Percentiles rank a stretch among this genome's conserved stretches.
Conservation (phyloP, 2,797 vertebrate species). For the Moxostoma hubbsi region DNA sequence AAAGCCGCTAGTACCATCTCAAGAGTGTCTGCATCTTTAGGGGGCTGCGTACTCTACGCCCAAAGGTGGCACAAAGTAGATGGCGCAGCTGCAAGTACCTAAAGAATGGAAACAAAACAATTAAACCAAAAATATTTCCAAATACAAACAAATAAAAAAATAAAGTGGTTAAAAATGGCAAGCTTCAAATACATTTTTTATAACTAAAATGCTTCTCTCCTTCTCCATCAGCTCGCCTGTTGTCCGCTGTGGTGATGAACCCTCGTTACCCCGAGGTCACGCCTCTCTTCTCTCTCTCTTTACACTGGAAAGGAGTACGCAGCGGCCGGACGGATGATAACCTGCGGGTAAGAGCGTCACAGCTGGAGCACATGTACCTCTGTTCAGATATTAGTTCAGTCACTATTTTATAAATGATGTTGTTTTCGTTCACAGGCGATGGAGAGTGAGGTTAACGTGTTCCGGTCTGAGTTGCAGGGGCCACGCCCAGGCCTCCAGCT, state of each 20-base stretch:
- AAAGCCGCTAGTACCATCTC: no score
- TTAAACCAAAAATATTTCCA: no score
- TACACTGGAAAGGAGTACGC: slow-evolving; percentile 95
- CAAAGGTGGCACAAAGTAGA: no score
- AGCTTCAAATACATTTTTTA: no score
- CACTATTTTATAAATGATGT: background rate
- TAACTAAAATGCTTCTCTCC: no score
- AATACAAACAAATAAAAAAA: no score
- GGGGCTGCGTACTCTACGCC: no score
- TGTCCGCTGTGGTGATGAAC: slow-evolving; percentile 87
- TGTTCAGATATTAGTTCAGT: background rate
- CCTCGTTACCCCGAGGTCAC: slow-evolving; percentile 90
- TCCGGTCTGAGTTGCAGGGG: slow-evolving; percentile 89
- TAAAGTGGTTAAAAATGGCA: no score
- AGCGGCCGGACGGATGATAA: slow-evolving; percentile 90
- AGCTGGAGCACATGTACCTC: background rate
- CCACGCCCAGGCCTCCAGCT: slow-evolving; percentile 92
- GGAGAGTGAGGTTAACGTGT: slow-evolving; percentile 94
- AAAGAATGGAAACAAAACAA: no score
- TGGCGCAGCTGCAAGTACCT: no score
- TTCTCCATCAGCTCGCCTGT: slow-evolving; percentile 84
- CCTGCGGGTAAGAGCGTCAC: slow-evolving; percentile 81
- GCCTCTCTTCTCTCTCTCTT: slow-evolving; percentile 90
- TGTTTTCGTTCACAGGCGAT: slow-evolving; percentile 80
- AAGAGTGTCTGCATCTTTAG: no score